These are phyloP conservation scores for Limnephilus lunatus DNA, from an alignment of 2,888 invertebrate species.

Conservation along the genomic window DNA sequence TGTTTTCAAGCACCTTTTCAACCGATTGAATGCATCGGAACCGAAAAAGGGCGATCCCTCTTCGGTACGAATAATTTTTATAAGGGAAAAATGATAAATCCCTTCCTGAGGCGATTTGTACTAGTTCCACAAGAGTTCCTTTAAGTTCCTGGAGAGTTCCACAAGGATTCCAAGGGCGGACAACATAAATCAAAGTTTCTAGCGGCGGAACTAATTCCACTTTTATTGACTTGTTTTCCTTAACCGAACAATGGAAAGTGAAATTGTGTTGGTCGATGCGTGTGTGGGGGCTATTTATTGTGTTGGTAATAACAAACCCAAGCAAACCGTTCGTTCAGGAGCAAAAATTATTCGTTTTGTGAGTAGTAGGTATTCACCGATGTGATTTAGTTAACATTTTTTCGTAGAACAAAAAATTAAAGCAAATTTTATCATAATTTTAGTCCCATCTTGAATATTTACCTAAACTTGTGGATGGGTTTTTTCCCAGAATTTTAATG, in stretches of 20 bases:
- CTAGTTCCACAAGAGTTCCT: conserved; percentile 29
- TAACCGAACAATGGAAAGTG: conserved; percentile 51
- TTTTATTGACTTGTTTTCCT: conserved; percentile 62
- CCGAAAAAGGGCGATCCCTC: conserved; percentile 52
- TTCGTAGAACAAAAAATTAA: too few species aligned
- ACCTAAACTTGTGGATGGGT: too few species aligned
- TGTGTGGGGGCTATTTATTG: background rate
- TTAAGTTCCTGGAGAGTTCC: conserved; percentile 3
- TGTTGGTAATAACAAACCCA: background rate
- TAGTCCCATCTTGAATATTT: too few species aligned
- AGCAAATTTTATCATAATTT: too few species aligned
- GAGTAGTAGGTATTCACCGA: too few species aligned
- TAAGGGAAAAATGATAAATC: conserved; percentile 50
- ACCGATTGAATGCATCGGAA: conserved; percentile 54
- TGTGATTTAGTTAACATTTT: too few species aligned
- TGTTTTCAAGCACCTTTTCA: background rate
- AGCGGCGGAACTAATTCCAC: conserved; percentile 62
- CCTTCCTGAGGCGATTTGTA: conserved; percentile 15
- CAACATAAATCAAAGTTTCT: conserved; percentile 62
- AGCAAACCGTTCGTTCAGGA: background rate
- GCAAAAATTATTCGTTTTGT: background rate
- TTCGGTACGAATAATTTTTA: conserved; percentile 55
- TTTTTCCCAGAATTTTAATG: too few species aligned
- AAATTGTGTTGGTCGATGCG: conserved; percentile 29
- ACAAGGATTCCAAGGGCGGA: conserved; percentile 32